Evolutionary conservation across 2,113 vertebrate genomes (phyloP).

Genomic region (Puntigrus tetrazona): DNA sequence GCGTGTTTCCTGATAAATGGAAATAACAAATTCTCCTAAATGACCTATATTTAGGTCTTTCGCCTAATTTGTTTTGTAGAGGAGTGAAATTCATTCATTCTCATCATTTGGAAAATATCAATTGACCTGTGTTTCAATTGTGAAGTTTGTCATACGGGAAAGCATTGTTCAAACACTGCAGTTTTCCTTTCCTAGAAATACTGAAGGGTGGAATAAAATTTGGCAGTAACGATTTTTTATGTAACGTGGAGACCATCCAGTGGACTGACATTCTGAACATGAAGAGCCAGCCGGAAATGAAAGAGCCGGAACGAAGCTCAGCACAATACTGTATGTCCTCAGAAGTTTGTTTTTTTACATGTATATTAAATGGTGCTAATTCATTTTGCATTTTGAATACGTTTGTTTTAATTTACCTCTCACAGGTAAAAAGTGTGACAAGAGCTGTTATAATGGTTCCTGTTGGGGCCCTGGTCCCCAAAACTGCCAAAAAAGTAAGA

Average conservation of each 20-base stretch:
- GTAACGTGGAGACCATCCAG: constrained; percentile 85
- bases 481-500: constrained; percentile 93
- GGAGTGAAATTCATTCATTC: background rate
- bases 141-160: background rate
- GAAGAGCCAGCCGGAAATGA: constrained; percentile 62
- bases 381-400: background rate
- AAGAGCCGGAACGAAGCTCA: constrained; percentile 60
- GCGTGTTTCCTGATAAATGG: background rate
- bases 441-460: constrained; percentile 81
- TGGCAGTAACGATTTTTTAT: constrained; percentile 76
- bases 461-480: constrained; percentile 87
- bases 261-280: constrained; percentile 86
- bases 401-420: constrained; percentile 10
- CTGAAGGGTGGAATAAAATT: constrained; percentile 87
- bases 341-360: background rate
- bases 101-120: background rate
- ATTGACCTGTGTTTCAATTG: background rate
- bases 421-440: constrained; percentile 85
- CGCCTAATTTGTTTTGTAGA: background rate
- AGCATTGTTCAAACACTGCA: background rate
- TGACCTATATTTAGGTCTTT: background rate
- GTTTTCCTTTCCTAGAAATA: constrained; percentile 79
- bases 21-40: background rate
- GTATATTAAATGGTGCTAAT: background rate
- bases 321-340: constrained; percentile 75